Conservation (phyloP, 2,113 vertebrate genomes). For the Lepidothrix coronata region DNA sequence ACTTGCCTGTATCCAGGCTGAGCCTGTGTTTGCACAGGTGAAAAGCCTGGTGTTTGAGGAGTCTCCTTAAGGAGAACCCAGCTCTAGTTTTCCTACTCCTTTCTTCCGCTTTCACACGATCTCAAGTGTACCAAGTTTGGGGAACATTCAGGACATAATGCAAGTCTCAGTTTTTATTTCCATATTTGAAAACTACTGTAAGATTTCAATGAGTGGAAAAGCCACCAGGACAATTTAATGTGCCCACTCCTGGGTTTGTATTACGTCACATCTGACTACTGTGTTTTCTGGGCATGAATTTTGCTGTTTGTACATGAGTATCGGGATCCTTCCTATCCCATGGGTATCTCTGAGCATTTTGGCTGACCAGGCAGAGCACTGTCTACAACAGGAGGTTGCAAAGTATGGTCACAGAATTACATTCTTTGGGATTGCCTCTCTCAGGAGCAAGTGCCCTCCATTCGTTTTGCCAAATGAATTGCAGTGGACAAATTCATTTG, state of each 20-base stretch:
- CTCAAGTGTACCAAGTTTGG: neutral
- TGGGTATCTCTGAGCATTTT: neutral
- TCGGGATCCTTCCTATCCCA: neutral
- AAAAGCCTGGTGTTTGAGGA: neutral
- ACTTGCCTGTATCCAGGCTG: neutral
- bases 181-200: neutral
- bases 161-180: neutral
- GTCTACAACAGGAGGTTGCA: neutral
- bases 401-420: neutral
- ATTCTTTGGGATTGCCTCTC: neutral
- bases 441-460: neutral
- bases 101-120: neutral
- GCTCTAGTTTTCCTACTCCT: neutral
- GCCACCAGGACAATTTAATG: neutral
- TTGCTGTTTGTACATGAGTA: neutral
- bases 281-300: neutral
- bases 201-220: neutral
- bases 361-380: neutral
- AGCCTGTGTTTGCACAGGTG: neutral
- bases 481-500: neutral
- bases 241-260: neutral
- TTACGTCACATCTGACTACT: neutral
- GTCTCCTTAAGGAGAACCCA: neutral
- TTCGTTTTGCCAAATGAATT: neutral
- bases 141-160: neutral